Evolutionary conservation across 2,797 vertebrate species (phyloP).

Genomic region (Cuniculus paca): DNA sequence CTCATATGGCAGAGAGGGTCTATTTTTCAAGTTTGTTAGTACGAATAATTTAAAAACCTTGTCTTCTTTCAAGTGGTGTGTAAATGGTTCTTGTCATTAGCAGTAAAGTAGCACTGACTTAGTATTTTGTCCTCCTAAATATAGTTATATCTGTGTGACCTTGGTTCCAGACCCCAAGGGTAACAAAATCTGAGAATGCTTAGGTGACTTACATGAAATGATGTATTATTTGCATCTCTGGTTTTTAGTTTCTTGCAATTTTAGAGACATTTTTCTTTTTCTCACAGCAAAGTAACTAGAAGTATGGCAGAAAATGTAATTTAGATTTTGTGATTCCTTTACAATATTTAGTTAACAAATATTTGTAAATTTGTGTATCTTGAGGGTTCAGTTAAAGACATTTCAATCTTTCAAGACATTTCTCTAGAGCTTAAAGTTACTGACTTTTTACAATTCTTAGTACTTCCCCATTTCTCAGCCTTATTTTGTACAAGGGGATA

Average conservation of each 20-base stretch:
- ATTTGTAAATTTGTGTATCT: conserved; percentile 26
- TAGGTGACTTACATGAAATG: background rate
- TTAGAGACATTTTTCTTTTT: conserved; percentile 16
- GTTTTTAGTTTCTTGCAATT: conserved; percentile 54
- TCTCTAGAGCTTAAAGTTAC: conserved; percentile 59
- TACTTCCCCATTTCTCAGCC: background rate
- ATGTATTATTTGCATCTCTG: background rate
- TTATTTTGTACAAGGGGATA: conserved; percentile 27
- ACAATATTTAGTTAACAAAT: background rate
- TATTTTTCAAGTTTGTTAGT: conserved; percentile 13
- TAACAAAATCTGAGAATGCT: background rate
- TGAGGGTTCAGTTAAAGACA: conserved; percentile 22
- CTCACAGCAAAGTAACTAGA: conserved; percentile 18
- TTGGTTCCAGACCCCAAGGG: background rate
- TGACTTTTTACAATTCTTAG: background rate
- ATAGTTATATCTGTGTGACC: background rate
- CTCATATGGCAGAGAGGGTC: background rate
- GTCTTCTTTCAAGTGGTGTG: background rate
- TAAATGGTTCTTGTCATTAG: conserved; percentile 35
- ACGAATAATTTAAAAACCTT: conserved; percentile 46
- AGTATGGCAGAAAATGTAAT: conserved; percentile 30
- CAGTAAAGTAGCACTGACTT: conserved; percentile 40
- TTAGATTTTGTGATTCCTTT: conserved; percentile 5
- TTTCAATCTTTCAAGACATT: background rate
- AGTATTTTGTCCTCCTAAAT: conserved; percentile 43